phyloP scores from a whole-genome alignment of 2,113 vertebrate species.

The Uria lomvia region DNA sequence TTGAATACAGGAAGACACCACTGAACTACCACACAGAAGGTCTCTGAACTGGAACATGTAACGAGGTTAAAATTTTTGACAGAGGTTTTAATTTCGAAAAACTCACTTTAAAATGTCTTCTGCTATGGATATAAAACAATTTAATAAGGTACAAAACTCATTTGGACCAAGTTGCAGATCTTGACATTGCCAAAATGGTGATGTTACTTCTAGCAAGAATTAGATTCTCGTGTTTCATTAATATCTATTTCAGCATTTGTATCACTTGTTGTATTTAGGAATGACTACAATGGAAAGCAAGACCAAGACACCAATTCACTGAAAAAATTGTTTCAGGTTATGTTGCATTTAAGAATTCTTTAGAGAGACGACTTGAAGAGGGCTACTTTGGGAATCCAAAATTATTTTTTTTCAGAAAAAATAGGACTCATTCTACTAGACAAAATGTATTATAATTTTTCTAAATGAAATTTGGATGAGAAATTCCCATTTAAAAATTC shows the following conservation, averaged over 20 bases:
- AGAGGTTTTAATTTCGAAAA: constrained; percentile 9
- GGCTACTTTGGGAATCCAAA: neutral
- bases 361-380: neutral
- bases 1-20: neutral
- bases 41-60: neutral
- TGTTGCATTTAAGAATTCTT: neutral
- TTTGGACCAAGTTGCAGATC: neutral
- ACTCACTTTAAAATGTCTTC: neutral
- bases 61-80: neutral
- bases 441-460: neutral
- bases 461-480: neutral
- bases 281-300: neutral
- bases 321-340: neutral
- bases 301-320: neutral
- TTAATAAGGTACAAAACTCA: neutral
- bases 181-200: neutral
- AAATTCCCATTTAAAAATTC: neutral
- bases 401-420: neutral
- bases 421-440: neutral
- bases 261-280: neutral
- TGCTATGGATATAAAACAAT: neutral
- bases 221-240: neutral
- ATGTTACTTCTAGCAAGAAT: neutral
- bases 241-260: neutral
- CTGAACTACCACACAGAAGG: neutral